phyloP scores from a whole-genome alignment of 53 echinoderm and acorn worm genomes.

The Crossaster papposus region DNA sequence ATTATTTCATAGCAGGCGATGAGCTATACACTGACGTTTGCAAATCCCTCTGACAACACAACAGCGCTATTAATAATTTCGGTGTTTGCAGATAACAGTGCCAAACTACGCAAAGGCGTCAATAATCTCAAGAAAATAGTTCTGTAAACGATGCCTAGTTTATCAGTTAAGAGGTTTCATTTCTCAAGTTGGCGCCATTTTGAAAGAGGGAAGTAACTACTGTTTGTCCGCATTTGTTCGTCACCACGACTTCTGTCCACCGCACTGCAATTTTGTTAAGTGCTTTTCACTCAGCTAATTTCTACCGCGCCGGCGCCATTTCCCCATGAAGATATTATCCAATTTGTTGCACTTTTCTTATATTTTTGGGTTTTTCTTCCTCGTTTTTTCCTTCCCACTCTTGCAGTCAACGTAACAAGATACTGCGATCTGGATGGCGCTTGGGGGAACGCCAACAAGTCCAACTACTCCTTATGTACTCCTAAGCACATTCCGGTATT shows the following conservation, averaged over 20 bases:
- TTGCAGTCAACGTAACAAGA: slow-evolving; percentile 82
- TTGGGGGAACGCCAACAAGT: slow-evolving; percentile 73
- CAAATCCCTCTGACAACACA: neutral
- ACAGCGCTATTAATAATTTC: neutral
- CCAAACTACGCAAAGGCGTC: neutral
- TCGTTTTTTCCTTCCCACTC: neutral
- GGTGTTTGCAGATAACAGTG: neutral
- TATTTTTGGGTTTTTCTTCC: too few relatives aligned
- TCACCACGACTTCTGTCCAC: neutral
- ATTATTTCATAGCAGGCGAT: neutral
- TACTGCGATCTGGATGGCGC: slow-evolving; percentile 76
- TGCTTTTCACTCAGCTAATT: neutral
- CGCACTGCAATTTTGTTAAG: neutral
- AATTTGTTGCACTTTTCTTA: neutral
- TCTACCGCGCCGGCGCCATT: neutral
- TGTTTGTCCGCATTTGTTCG: neutral
- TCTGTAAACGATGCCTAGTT: neutral
- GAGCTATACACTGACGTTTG: neutral
- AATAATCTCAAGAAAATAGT: neutral
- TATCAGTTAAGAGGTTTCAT: neutral
- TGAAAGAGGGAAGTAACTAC: neutral
- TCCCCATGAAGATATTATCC: neutral
- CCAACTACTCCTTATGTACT: slow-evolving; percentile 57
- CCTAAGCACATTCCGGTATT: slow-evolving; percentile 20
- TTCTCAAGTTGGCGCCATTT: neutral